Evolutionary conservation across 2,797 vertebrate species (phyloP).

Genomic region (Anguilla marmorata): DNA sequence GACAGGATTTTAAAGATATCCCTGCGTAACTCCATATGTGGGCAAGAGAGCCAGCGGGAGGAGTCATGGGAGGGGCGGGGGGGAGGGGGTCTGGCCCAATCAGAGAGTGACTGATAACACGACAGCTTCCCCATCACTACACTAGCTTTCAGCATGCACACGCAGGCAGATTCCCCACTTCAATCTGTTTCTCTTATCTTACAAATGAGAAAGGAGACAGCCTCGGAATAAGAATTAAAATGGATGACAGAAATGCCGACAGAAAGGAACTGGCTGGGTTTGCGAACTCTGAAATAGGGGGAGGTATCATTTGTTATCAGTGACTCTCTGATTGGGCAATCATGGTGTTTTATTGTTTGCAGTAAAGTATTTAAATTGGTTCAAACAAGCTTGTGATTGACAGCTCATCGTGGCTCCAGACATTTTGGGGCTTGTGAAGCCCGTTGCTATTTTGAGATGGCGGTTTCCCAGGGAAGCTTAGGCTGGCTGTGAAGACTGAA

Average conservation of each 20-base stretch:
- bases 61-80: not conserved
- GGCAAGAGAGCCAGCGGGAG: not conserved
- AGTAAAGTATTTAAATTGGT: not conserved
- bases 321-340: not conserved
- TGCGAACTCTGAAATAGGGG: not conserved
- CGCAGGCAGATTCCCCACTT: not conserved
- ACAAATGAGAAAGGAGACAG: not conserved
- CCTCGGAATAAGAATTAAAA: not conserved
- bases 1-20: slow-evolving; percentile 16
- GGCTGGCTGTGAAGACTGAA: not conserved
- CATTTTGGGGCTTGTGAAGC: not conserved
- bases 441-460: not conserved
- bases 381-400: not conserved
- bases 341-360: not conserved
- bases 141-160: not conserved
- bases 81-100: not conserved
- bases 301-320: not conserved
- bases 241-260: not conserved
- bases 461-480: not conserved
- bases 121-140: not conserved
- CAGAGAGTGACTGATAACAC: not conserved
- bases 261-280: not conserved
- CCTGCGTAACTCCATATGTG: not conserved
- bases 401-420: not conserved
- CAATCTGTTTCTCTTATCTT: not conserved